Base-by-base conservation (phyloP, 2,113 vertebrate genomes). In the Anser brachyrhynchus region DNA sequence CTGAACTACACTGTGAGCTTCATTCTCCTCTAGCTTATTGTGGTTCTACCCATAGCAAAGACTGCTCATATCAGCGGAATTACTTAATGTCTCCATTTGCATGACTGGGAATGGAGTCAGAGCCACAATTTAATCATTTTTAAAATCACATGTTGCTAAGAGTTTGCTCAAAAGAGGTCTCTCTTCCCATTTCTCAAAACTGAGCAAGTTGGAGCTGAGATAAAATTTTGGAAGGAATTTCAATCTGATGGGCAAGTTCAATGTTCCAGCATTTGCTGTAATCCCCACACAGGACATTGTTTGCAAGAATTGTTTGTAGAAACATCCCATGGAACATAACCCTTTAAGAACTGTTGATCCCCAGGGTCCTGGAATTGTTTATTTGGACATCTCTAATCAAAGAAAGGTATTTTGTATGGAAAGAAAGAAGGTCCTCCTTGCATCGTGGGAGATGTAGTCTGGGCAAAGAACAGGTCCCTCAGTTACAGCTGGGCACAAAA, bases 91-190 rank as follows among this genome's bases (percentile, higher is more conserved):
- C 31, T 85, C 59, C 31, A 11, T 31, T 20, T 33, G 35, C 12
- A 4, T 19, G 61, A 28, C 57, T 41, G 64, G 58, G 21, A 41
- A 23, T 44, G 14, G 28, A 80, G 18, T 37, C 10, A 10, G 52
- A 73, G 22, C 58, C 49, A 70, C 23, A 62, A 3, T 49, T 29
- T 70, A 44, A 88, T 15, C n/a, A 16, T 29, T 37, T 51, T n/a
- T 73, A 9, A 57, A 94, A 89, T 69, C 66, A 78, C 49, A 41
- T 84, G 82, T 93, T 94, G 85, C 70, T 95, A 83, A 79, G 78
- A 66, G 31, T 97, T 94, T 97, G 88, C 86, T 79, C 85, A 79
- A 96, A 94, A 93, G 88, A 95, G 86, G 88, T 94, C 67, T 95
- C 83, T 93, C 92, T 93, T 95, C 75, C 83, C 83, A 43, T 90